Conservation (phyloP, 1,140 invertebrate species). For the Drosophila carrolli region DNA sequence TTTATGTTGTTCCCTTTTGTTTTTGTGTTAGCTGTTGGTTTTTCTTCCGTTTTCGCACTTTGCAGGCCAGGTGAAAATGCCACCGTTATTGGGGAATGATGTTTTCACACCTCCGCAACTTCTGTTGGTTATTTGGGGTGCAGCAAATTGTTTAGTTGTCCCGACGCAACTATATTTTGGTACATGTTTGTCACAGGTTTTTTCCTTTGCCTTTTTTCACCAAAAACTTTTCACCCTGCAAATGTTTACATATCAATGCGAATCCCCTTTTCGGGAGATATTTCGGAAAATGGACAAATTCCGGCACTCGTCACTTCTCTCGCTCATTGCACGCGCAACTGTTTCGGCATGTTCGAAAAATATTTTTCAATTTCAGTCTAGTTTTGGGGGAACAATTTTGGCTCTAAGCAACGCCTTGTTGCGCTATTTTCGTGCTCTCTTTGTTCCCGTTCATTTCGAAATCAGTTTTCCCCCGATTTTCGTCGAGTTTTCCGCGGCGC, state of each 20-base stretch:
- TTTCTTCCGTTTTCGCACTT: constrained; percentile 36
- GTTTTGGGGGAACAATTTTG: constrained; percentile 50
- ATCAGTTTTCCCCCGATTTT: constrained; percentile 36
- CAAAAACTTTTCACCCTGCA: constrained; percentile 34
- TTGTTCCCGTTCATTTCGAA: constrained; percentile 53
- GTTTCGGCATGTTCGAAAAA: constrained; percentile 54
- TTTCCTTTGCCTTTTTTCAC: constrained; percentile 1
- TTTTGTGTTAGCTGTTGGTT: constrained; percentile 12
- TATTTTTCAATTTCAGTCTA: constrained; percentile 70
- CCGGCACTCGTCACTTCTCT: constrained; percentile 19
- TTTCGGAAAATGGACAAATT: constrained; percentile 58
- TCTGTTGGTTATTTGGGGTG: constrained; percentile 69
- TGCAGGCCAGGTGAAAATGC: constrained; percentile 27
- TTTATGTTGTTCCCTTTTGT: constrained; percentile 3
- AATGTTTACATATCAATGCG: constrained; percentile 60
- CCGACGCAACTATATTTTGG: constrained; percentile 34
- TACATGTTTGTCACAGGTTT: constrained; percentile 13
- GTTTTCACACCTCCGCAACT: constrained; percentile 32
- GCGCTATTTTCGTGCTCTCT: constrained; percentile 67
- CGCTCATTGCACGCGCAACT: constrained; percentile 71
- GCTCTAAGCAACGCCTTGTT: constrained; percentile 46
- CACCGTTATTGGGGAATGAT: constrained; percentile 8
- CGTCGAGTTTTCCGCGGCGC: constrained; percentile 40
- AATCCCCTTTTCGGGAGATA: constrained; percentile 23
- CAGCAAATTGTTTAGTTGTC: constrained; percentile 66